phyloP scores from a whole-genome alignment of 2,888 invertebrate genomes.

The Andrena flavipes region DNA sequence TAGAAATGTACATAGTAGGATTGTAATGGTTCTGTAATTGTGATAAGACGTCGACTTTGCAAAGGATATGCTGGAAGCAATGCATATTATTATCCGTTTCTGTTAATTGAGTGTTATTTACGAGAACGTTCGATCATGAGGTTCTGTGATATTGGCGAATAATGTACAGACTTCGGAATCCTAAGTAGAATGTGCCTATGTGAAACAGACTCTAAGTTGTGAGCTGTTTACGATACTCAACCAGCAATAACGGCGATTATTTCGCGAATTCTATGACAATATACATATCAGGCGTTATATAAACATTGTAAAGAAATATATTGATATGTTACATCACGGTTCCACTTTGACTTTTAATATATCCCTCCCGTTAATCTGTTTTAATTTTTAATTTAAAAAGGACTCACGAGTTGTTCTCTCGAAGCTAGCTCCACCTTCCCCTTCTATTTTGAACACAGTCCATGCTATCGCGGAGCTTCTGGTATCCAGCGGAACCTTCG shows the following conservation, averaged over 20 bases:
- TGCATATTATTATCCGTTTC: not conserved
- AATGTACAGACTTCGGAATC: constrained; percentile 35
- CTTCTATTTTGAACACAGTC: not conserved
- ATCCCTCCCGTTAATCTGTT: not conserved
- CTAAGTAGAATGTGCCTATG: constrained; percentile 34
- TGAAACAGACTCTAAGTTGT: not conserved
- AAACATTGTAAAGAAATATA: constrained; percentile 28
- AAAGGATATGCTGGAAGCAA: not conserved
- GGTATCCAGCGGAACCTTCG: too few relatives aligned
- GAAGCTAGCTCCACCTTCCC: not conserved
- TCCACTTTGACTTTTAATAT: not conserved
- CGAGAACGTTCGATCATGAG: constrained; percentile 23
- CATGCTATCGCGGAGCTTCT: too few relatives aligned
- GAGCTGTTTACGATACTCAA: constrained; percentile 6
- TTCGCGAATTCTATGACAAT: constrained; percentile 1
- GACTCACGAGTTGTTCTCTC: not conserved
- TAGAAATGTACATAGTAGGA: constrained; percentile 33
- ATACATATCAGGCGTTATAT: constrained; percentile 21
- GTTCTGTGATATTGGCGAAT: constrained; percentile 52
- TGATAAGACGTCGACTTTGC: constrained; percentile 2
- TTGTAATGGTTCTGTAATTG: constrained; percentile 16
- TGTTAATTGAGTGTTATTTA: not conserved
- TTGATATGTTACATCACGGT: constrained; percentile 18
- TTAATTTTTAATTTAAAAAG: not conserved
- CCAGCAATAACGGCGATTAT: constrained; percentile 7